Evolutionary conservation across 2,888 invertebrate genomes (phyloP).

Genomic region (Troides aeacus): DNA sequence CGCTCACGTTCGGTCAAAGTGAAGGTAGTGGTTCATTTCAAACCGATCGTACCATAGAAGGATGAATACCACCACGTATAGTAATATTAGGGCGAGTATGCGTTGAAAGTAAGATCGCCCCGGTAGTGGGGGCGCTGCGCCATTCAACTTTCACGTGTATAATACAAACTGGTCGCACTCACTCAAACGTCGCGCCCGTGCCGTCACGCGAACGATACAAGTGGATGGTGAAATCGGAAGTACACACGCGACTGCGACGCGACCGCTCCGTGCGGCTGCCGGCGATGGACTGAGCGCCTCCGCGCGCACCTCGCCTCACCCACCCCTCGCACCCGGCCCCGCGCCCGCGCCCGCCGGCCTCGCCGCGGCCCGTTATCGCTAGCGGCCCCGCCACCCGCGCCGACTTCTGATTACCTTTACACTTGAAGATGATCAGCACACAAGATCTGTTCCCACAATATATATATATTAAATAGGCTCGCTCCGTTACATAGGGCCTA

Average conservation of each 20-base stretch:
- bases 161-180: conserved; percentile 21
- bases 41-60: neutral
- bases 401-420: neutral
- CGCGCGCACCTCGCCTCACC: conserved; percentile 32
- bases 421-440: neutral
- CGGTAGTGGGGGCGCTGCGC: neutral
- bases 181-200: conserved; percentile 13
- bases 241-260: conserved; percentile 31
- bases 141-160: conserved; percentile 19
- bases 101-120: conserved; percentile 2
- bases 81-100: conserved; percentile 4
- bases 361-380: conserved; percentile 38
- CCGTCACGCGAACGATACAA: conserved; percentile 1
- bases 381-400: conserved; percentile 1
- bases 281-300: conserved; percentile 44
- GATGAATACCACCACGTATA: neutral
- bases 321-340: conserved; percentile 20
- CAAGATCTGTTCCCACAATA: no score
- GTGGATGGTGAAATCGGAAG: conserved; percentile 3
- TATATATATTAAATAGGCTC: no score
- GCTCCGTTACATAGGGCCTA: no score
- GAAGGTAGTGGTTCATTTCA: neutral
- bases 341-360: conserved; percentile 11
- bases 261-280: conserved; percentile 40
- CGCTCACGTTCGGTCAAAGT: neutral